Evolutionary conservation across 2,113 vertebrate genomes (phyloP), one percentile per base, ranked within the genome.

Genomic region (Vimba vimba): DNA sequence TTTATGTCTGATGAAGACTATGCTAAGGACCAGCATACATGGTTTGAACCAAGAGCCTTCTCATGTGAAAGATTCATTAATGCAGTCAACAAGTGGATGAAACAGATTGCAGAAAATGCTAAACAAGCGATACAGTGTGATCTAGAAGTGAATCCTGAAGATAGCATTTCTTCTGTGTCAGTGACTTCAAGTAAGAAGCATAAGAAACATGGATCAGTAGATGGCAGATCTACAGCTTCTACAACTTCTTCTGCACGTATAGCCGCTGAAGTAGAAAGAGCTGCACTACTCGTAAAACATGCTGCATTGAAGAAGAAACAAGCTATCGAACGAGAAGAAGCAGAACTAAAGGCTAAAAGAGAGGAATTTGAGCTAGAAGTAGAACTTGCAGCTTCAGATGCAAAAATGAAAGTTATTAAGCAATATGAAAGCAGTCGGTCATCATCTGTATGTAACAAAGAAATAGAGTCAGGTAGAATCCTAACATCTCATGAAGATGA

Each of bases 81-180:
- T 27, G 62, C 62, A 27, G 62, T 64, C 62, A 64, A 64, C 60
- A 27, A 27, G 62, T 64, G 62, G 62, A 64, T 64, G 62, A 64
- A 64, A 64, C 62, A 64, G n/a, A 10, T 64, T 64, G 23, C n/a
- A 64, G n/a, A 64, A 13, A 64, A 64, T 64, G 62, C n/a, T 27
- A 10, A 64, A 10, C 62, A 64, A 64, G n/a, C 62, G 27, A 21
- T 59, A 59, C 55, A 59, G 55, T 59, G 55, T 2, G 55, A 59
- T 59, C 19, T 23, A 59, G 21, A 59, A 59, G 6, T 59, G 2
- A 59, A 59, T 59, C 55, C 55, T 23, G 55, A 59, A 2, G 55
- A 23, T 59, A 59, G 21, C 19, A 59, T 59, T 59, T 23, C 21
- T 7, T 23, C 19, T 8, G 21, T 9, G 55, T 59, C 55, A 59